Evolutionary conservation across 1,140 invertebrate species (phyloP).

Genomic region (Leptinotarsa undecemlineata): DNA sequence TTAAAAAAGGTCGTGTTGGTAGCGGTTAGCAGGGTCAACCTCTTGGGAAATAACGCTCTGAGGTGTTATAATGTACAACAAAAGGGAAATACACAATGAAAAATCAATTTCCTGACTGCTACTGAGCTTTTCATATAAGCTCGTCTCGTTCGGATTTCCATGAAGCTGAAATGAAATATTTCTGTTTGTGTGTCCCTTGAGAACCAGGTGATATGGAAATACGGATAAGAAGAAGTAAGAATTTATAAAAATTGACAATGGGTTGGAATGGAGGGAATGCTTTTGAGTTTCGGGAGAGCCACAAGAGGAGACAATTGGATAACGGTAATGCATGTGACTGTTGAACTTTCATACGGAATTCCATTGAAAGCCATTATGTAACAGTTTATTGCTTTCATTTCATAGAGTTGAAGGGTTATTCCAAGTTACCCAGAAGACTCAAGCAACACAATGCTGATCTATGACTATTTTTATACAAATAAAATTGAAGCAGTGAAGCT

Average conservation of each 20-base stretch:
- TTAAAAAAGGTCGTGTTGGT: background rate
- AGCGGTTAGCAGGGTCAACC: background rate
- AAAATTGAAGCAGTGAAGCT: no score
- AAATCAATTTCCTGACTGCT: conserved; percentile 14
- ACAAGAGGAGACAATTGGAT: no score
- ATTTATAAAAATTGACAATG: background rate
- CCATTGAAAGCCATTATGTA: no score
- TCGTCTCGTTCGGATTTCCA: background rate
- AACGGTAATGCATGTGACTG: no score
- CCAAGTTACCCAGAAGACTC: no score
- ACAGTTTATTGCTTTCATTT: no score
- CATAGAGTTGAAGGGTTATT: no score
- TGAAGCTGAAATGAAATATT: conserved; percentile 1
- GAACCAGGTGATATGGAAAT: conserved; percentile 3
- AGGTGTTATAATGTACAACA: conserved; percentile 18
- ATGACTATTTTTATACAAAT: no score
- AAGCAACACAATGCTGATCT: no score
- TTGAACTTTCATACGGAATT: no score
- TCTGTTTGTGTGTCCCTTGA: conserved; percentile 7
- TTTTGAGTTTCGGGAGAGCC: background rate
- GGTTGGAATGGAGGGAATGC: background rate
- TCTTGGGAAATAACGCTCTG: conserved; percentile 9
- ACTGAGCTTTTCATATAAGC: background rate
- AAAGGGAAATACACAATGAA: conserved; percentile 16
- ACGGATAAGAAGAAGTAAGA: background rate